Base-by-base conservation (phyloP, 2,888 invertebrate species). In the Arge pagana region DNA sequence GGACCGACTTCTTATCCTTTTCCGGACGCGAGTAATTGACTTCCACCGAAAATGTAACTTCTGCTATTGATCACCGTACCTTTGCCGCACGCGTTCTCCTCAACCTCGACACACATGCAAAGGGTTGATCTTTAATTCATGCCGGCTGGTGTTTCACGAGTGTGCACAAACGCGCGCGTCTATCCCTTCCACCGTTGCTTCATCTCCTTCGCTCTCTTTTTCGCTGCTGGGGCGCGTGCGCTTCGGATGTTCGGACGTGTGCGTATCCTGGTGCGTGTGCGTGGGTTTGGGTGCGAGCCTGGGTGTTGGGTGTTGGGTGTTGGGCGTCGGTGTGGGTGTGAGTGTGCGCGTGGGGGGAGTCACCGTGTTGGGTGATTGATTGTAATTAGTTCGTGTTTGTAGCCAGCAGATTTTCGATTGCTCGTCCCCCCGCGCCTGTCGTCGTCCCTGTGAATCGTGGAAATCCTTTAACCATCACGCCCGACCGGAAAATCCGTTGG, bases 71-170 rank as follows among this genome's bases (percentile, higher is more conserved):
- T 62, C 63, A 63, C 56, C 42, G 49, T 51, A 39, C 50, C 52
- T 42, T 50, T 51, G 52, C 53, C 55, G 56, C 45, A 43, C 43
- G 50, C 48, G 48, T 53, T 30, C 55, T 54, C 56, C 55, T 48
- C 56, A 45, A 62, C 62, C 59, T 56, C 57, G 58, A 58, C 58
- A 60, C 45, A 59, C 57, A 58, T 62, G 60, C 59, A 65, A 65
- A 64, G 62, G 62, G 58, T 56, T 61, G 60, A 67, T 66, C 66
- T 67, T 67, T 66, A 65, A 68, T 67, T 66, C 66, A 66, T 65
- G 60, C 60, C 64, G 56, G 60, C 58, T 61, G 59, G 58, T 57
- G 60, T 52, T 48, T 54, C 56, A 56, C 45, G 48, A 51, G 40
- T 54, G 40, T 45, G 53, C 56, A 48, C 42, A 57, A 61, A 55